phyloP scores from a whole-genome alignment of 2,888 invertebrate genomes.

The Mythimna lalbum region DNA sequence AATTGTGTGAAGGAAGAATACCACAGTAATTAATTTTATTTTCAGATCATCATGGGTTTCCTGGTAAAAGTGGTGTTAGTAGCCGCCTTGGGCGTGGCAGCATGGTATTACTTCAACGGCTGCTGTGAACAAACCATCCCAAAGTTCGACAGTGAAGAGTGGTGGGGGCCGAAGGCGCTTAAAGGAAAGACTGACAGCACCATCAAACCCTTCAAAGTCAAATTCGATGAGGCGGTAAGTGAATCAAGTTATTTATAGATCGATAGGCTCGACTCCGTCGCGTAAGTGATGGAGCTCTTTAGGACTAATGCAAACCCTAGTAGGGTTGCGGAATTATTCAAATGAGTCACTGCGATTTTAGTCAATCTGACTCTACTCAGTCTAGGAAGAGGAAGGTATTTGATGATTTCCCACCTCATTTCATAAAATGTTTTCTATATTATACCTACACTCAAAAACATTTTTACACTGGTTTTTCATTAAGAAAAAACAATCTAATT shows the following conservation, averaged over 20 bases:
- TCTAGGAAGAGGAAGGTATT: no score
- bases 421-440: no score
- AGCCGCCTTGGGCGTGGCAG: slow-evolving; percentile 57
- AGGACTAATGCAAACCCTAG: no score
- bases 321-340: no score
- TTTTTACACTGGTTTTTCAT: no score
- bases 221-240: slow-evolving; percentile 90
- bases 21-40: neutral
- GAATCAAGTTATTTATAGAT: neutral
- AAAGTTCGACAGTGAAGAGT: slow-evolving; percentile 79
- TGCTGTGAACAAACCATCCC: slow-evolving; percentile 45
- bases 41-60: slow-evolving; percentile 59
- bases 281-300: no score
- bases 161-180: slow-evolving; percentile 90
- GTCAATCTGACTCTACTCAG: no score
- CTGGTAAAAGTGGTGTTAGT: slow-evolving; percentile 57
- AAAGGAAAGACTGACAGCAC: slow-evolving; percentile 86
- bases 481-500: no score
- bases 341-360: no score
- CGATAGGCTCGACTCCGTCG: no score
- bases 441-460: no score
- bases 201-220: slow-evolving; percentile 91
- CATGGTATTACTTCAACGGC: slow-evolving; percentile 52
- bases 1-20: neutral
- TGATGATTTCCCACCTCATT: no score